These are phyloP conservation scores for Tetragonula clypearis DNA, from an alignment of 1,140 invertebrate species.

Conservation along the genomic window DNA sequence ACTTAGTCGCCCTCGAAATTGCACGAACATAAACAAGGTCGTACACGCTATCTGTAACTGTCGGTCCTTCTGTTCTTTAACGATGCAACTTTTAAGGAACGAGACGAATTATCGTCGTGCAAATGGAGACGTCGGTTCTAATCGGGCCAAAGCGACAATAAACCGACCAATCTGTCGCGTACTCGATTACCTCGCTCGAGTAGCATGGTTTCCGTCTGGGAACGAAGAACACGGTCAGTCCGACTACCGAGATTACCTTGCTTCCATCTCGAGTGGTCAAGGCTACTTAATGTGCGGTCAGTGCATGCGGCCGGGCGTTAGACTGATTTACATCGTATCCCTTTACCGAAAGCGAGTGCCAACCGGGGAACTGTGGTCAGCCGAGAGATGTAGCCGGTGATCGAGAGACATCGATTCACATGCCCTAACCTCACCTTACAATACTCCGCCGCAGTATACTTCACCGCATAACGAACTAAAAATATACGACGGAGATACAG, in stretches of 20 bases:
- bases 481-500: not conserved
- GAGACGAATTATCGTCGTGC: not conserved
- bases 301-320: constrained; percentile 71
- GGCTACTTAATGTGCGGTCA: constrained; percentile 77
- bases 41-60: not conserved
- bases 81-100: not conserved
- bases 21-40: not conserved
- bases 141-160: not conserved
- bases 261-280: constrained; percentile 54
- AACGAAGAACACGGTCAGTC: constrained; percentile 8
- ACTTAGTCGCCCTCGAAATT: not conserved
- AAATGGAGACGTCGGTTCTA: not conserved
- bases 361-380: constrained; percentile 72
- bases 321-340: constrained; percentile 79
- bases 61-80: not conserved
- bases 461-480: not conserved
- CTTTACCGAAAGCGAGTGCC: constrained; percentile 68
- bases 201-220: not conserved
- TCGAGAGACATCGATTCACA: constrained; percentile 67
- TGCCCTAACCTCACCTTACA: constrained; percentile 1
- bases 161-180: not conserved
- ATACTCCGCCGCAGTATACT: not conserved
- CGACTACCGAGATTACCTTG: constrained; percentile 40
- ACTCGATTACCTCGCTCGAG: not conserved
- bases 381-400: constrained; percentile 77